Conservation (phyloP, 1,140 invertebrate genomes). For the Scaptomyza pallida region DNA sequence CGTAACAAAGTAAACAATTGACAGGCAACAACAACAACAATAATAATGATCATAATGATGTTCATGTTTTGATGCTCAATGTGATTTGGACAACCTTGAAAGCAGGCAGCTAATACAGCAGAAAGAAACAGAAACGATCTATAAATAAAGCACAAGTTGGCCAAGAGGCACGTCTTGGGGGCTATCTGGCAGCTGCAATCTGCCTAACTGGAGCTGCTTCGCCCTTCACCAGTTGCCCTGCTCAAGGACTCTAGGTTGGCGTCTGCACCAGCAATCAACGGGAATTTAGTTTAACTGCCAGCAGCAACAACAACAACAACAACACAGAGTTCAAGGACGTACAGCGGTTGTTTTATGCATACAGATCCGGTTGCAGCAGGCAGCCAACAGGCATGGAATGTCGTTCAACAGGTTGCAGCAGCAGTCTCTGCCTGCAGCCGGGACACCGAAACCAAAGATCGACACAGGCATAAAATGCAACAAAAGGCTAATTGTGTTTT, state of each 20-base stretch:
- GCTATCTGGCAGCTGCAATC: constrained; percentile 66
- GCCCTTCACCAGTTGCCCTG: constrained; percentile 67
- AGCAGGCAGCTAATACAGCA: constrained; percentile 60
- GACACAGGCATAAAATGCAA: too few species aligned
- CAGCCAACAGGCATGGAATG: constrained; percentile 48
- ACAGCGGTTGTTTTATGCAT: constrained; percentile 69
- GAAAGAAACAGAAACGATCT: constrained; percentile 46
- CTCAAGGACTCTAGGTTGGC: constrained; percentile 54
- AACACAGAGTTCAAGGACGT: constrained; percentile 74
- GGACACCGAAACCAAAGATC: constrained; percentile 1
- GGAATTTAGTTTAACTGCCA: constrained; percentile 72
- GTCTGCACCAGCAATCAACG: constrained; percentile 61
- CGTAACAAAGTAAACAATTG: constrained; percentile 49
- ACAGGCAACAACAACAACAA: constrained; percentile 30
- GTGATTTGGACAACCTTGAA: constrained; percentile 74
- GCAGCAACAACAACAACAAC: constrained; percentile 65
- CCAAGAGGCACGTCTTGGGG: constrained; percentile 52
- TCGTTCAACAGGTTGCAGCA: constrained; percentile 60
- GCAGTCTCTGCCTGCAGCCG: background rate
- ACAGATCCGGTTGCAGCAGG: constrained; percentile 55
- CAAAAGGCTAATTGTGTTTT: constrained; percentile 27
- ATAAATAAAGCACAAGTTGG: constrained; percentile 62
- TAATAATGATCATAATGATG: constrained; percentile 38
- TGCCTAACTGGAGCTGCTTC: constrained; percentile 27
- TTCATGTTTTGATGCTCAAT: constrained; percentile 54